Base-by-base conservation (phyloP, 1,140 invertebrate genomes). In the Frieseomelitta varia region DNA sequence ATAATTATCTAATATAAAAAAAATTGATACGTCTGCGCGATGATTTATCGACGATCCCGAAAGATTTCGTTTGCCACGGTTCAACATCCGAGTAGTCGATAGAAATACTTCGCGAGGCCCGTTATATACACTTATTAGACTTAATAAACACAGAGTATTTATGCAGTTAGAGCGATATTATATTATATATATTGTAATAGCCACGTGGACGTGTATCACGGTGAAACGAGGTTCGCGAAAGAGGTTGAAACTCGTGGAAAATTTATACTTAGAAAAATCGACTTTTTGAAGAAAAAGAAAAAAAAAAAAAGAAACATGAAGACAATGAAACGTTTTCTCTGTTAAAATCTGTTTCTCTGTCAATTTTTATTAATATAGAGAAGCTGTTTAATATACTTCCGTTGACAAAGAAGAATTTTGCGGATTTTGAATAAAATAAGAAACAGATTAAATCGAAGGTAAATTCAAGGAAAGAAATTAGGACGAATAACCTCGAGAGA, bases 81-180 rank as follows among this genome's bases (percentile, higher is more conserved):
- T 73, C 14, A 53, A 67, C 69, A 77, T 58, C 34, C 65, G 71
- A 47, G 56, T 76, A 63, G 67, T 55, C 27, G 65, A 73, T 58
- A 61, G 65, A 56, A 63, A 55, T 19, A 67, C 72, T 39, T 73
- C 56, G 67, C 76, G 72, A 83, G 69, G 61, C 81, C 58, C 72
- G 76, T 76, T 53, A 61, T 76, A 76, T 61, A 87, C 79, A 84
- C 55, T 63, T 76, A 79, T 79, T 79, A 79, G 63, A 79, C 24
- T 85, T 80, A 80, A 58, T 21, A 24, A 47, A 87, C 53, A 84
- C 76, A 79, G 69, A 87, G 71, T 87, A 87, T 87, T 87, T 87
- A 87, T 84, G 85, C 85, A 85, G 72, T 79, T 72, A 47, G 78
- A 84, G 76, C 30, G 19, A 51, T 24, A 19, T 30, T 65, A 78